Evolutionary conservation across 2,797 vertebrate species (phyloP).

Genomic region (Bucorvus abyssinicus): DNA sequence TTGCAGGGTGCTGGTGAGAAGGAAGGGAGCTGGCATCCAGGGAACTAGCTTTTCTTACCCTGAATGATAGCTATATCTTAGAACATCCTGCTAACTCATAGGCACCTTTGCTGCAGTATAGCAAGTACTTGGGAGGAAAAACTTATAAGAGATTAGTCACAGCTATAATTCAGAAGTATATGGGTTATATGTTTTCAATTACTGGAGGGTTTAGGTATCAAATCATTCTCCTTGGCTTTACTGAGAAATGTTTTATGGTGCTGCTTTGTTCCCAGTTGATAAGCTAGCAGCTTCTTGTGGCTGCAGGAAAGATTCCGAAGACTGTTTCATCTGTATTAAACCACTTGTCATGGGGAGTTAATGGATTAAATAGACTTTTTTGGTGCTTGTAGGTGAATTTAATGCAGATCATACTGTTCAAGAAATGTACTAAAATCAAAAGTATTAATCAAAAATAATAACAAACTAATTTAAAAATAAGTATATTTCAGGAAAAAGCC

Average conservation of each 20-base stretch:
- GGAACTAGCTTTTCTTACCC: neutral
- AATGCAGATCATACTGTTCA: neutral
- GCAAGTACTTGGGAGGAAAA: neutral
- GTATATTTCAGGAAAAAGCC: neutral
- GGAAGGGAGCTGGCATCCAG: neutral
- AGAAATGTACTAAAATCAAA: neutral
- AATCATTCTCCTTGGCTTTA: constrained; percentile 33
- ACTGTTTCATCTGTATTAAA: constrained; percentile 50
- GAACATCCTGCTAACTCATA: neutral
- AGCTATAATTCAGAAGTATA: constrained; percentile 31
- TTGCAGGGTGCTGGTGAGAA: neutral
- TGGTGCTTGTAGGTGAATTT: neutral
- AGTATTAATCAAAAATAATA: neutral
- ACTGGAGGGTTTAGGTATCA: constrained; percentile 15
- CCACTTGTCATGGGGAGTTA: constrained; percentile 24
- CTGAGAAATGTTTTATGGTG: constrained; percentile 44
- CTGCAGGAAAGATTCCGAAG: constrained; percentile 38
- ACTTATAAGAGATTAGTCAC: constrained; percentile 1
- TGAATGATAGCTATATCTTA: neutral
- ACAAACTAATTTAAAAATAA: neutral
- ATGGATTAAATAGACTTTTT: neutral
- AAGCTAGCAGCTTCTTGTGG: constrained; percentile 37
- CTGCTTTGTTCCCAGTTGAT: constrained; percentile 39
- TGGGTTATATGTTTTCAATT: constrained; percentile 52
- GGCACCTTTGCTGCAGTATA: neutral